Base-by-base conservation (phyloP, 2,113 vertebrate genomes). In the Saimiri boliviensis region DNA sequence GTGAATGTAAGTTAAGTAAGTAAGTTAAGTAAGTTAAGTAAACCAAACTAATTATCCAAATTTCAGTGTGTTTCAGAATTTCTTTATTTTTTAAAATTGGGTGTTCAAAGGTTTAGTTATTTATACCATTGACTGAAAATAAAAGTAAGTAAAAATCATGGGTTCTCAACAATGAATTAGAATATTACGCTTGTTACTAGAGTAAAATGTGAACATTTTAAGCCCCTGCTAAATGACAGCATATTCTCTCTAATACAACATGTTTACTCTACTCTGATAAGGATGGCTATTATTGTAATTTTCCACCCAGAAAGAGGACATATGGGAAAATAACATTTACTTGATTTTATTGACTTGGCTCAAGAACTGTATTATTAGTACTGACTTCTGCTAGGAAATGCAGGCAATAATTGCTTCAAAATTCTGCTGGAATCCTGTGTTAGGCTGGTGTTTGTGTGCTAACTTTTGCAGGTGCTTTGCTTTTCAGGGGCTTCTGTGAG, bases 261-360 rank as follows among this genome's bases (percentile, higher is more conserved):
- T 80, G 82, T 97, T 98, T 98, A 91, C 86, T 83, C 92, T 97
- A 52, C 86, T 97, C 30, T 93, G 90, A 97, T 97, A 96, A 98
- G 93, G 73, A 96, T 74, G 49, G 87, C 45, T 97, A 30, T 88
- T 95, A 96, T 89, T 98, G 45, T 93, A 97, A 97, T 98, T 98
- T 98, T 82, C 54, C 93, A 84, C 92, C 84, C 60, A 79, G 80
- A 97, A 97, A 98, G 97, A 82, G 88, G 81, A 97, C 97, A 93
- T 98, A 96, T 77, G 73, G 95, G 95, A 98, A 98, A 98, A 95
- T 94, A 96, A 56, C 85, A 94, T 96, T 98, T 21, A 0, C 89
- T 96, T 93, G 92, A 94, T 35, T 95, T 98, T 98, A 98, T 97
- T 98, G 94, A 93, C 98, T 98, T 98, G 97, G 82, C 91, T 98